These are phyloP conservation scores for Pipra filicauda DNA, from an alignment of 2,113 vertebrate genomes.

Conservation along the genomic window DNA sequence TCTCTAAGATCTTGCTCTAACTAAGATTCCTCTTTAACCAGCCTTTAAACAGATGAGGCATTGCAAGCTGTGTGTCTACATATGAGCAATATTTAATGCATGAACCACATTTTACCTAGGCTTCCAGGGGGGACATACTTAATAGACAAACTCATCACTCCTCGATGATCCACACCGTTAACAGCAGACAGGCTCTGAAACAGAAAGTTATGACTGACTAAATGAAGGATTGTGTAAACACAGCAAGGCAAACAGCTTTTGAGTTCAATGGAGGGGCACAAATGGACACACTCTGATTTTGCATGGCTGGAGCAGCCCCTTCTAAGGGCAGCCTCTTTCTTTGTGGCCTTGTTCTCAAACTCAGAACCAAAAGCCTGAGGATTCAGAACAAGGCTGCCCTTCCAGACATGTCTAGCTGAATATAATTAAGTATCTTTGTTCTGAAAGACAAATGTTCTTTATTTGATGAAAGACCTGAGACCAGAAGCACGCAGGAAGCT, in stretches of 20 bases:
- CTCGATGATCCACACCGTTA: slow-evolving; percentile 67
- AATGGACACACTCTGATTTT: neutral
- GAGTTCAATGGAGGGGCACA: neutral
- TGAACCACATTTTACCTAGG: slow-evolving; percentile 49
- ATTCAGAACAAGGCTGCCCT: neutral
- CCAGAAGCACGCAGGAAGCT: neutral
- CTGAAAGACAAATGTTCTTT: neutral
- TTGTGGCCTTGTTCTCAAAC: neutral
- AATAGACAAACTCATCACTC: slow-evolving; percentile 74
- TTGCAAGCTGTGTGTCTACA: neutral
- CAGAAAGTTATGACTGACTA: neutral
- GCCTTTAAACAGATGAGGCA: neutral
- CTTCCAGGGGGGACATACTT: slow-evolving; percentile 72
- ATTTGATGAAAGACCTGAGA: neutral
- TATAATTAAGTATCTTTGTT: neutral
- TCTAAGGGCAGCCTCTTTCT: neutral
- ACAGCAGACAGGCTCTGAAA: slow-evolving; percentile 70
- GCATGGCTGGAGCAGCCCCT: neutral
- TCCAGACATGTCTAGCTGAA: neutral
- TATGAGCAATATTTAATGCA: neutral
- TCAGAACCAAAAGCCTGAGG: neutral
- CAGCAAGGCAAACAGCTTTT: neutral
- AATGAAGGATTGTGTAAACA: neutral
- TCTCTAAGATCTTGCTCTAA: neutral
- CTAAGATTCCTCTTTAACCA: neutral